Base-by-base conservation (phyloP, 2,113 vertebrate genomes). In the Paradoxurus hermaphroditus region DNA sequence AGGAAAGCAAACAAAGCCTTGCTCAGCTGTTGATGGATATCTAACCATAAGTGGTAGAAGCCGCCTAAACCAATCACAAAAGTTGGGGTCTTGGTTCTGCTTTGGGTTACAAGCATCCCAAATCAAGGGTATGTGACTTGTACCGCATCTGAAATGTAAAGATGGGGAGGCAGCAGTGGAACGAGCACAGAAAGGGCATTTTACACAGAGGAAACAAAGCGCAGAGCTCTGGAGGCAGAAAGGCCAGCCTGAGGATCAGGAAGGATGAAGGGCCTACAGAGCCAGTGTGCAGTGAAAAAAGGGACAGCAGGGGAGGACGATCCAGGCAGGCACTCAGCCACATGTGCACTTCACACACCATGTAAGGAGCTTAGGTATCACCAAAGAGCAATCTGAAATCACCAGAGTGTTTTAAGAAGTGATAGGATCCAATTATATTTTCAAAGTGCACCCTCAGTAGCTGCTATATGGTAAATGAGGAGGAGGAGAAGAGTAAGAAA, bases 291-390 rank as follows among this genome's bases (percentile, higher is more conserved):
- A 19, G 19, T 7, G 15, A 8, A 18, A 11, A 41, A 15, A 7
- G 41, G 13, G 5, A 56, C 27, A 39, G 25, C 39, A 25, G 16
- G 1, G 1, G 1, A 3, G 34, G 19, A 3, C 14, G 19, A 34
- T 31, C 0, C 4, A 19, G 16, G n/a, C 49, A 51, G 1, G 62
- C 6, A 1, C 10, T 31, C n/a, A 14, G 10, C 10, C 39, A 3
- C 34, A 4, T 2, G 10, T n/a, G 10, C 21, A 31, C 29, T 41
- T 41, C 3, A 18, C 4, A 7, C 16, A 29, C 29, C 72, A 19
- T 2, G 2, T 7, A 25, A 14, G 51, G 19, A 84, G 34, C 75
- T 72, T 4, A 56, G 59, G 21, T 27, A 56, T 14, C 41, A 72
- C 25, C 14, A 21, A 23, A 13, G 31, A 56, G 12, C 12, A 25